Evolutionary conservation across 2,888 invertebrate genomes (phyloP), one percentile per base, ranked within the genome.

Genomic region (Papilio gigon): DNA sequence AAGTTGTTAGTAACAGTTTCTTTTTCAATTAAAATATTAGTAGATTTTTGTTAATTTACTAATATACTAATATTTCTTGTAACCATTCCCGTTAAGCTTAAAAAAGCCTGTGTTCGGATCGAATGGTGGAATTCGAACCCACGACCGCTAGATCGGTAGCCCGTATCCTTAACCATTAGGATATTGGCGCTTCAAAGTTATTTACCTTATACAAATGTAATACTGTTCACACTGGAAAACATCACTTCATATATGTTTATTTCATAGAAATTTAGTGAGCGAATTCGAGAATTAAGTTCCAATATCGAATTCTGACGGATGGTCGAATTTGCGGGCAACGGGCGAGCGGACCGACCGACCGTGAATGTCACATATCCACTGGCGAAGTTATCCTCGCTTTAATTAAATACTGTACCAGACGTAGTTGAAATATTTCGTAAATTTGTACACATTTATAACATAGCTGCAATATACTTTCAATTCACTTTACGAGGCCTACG

Each of bases 231-330:
- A 1, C 1, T 30, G 27, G 12, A 53, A 25, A 37, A 37, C 9
- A 1, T 3, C 0, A 5, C 5, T 30, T 30, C 8, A n/a, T 50
- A 50, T 6, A 8, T 53, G 44, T 44, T 22, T 22, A 47, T 22
- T 9, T 30, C n/a, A 56, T n/a, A 53, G 30, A n/a, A 17, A 56
- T 56, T 30, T 30, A 30, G 27, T 30, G n/a, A 27, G 53, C 17
- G 53, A 30, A 56, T 30, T 17, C 30, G 30, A 30, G 27, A 27
- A 56, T 56, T 56, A 30, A 56, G 2, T 56, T 56, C 30, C 53
- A 64, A 68, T 76, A 77, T 80, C 78, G 76, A 78, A 79, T 80
- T 77, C 78, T 78, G 77, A 76, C 80, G 80, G 80, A 80, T 78
- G 76, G 80, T 77, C 79, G 76, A 79, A 78, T 75, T 71, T 71